phyloP scores from a whole-genome alignment of 1,140 invertebrate genomes.

The Araneus ventricosus region DNA sequence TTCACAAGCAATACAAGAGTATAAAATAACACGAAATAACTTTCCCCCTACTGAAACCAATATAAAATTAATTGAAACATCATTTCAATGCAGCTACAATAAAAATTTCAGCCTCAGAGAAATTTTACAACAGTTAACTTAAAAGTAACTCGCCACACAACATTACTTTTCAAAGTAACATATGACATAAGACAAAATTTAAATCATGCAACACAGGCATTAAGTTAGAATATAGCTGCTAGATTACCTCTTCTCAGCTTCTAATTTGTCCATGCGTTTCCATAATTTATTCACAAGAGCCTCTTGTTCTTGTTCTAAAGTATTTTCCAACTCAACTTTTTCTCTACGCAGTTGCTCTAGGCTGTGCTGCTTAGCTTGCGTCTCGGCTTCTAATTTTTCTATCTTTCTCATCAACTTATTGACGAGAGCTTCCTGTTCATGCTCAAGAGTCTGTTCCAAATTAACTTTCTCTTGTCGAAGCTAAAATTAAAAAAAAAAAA shows the following conservation, averaged over 20 bases:
- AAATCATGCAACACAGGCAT: no score
- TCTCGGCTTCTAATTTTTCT: conserved; percentile 98
- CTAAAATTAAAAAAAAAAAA: conserved; percentile 81
- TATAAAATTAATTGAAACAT: no score
- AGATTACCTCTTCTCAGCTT: conserved; percentile 83
- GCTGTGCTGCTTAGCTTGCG: conserved; percentile 91
- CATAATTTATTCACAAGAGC: conserved; percentile 97
- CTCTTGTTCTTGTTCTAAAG: conserved; percentile 98
- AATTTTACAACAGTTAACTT: no score
- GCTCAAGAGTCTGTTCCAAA: conserved; percentile 96
- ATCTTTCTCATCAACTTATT: conserved; percentile 99
- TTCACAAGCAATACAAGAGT: no score
- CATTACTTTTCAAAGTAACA: no score
- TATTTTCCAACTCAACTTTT: conserved; percentile 98
- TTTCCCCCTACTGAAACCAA: no score
- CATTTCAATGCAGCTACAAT: no score
- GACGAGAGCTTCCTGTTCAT: conserved; percentile 98
- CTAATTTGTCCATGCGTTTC: conserved; percentile 99
- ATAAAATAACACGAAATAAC: no score
- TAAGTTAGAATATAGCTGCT: no score
- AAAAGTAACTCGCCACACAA: no score
- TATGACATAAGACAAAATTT: no score
- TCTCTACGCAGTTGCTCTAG: conserved; percentile 96
- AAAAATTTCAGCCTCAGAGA: no score
- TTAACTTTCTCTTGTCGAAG: conserved; percentile 92